These are phyloP conservation scores for Drosophila bifasciata DNA, from an alignment of 1,140 invertebrate species.

Conservation along the genomic window DNA sequence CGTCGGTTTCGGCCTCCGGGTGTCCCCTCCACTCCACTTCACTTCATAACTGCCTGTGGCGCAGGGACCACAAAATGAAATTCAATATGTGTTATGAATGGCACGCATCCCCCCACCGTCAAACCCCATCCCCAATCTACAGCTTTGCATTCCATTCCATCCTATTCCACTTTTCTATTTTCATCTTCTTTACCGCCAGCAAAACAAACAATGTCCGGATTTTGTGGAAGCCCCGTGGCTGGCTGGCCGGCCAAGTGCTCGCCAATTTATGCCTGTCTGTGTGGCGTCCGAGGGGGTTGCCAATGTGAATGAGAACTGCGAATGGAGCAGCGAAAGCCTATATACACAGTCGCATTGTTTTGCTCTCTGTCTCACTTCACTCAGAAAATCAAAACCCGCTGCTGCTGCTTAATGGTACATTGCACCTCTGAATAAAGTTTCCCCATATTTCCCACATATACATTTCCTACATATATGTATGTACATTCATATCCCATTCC, in stretches of 20 bases:
- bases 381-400: conserved; percentile 50
- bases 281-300: neutral
- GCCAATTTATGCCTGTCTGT: conserved; percentile 50
- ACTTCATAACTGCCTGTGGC: conserved; percentile 48
- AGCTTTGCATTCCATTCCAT: too few species aligned
- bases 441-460: too few species aligned
- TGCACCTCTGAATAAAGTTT: conserved; percentile 32
- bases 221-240: conserved; percentile 31
- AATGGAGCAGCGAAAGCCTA: conserved; percentile 11
- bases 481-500: neutral
- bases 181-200: conserved; percentile 26
- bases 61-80: conserved; percentile 65
- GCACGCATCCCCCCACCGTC: conserved; percentile 24
- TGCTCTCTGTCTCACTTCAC: neutral
- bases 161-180: conserved; percentile 19
- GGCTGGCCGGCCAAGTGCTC: conserved; percentile 21
- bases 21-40: neutral
- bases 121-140: conserved; percentile 5
- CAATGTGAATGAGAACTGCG: conserved; percentile 9
- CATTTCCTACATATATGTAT: neutral
- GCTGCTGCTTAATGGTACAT: conserved; percentile 53
- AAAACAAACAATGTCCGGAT: conserved; percentile 55
- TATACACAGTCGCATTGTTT: conserved; percentile 19
- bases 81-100: conserved; percentile 76
- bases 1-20: too few species aligned